A percentile compares a stretch with the other conserved stretches of the same genome.
phyloP scores from a whole-genome alignment of 1,140 invertebrate genomes.

The Panulirus ornatus region DNA sequence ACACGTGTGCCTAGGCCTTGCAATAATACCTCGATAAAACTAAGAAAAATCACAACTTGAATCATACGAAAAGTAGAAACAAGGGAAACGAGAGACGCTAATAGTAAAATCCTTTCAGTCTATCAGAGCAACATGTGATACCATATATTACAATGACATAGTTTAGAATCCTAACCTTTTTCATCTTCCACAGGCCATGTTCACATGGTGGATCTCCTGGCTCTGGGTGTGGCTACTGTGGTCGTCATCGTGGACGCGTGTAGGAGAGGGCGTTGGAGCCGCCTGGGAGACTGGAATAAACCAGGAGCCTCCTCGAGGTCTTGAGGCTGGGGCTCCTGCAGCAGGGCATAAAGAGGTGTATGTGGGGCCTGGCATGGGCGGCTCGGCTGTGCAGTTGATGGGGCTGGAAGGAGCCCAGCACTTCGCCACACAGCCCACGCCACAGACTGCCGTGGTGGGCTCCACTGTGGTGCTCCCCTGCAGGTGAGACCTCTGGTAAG shows the following conservation, averaged over 20 bases:
- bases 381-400: constrained; percentile 28
- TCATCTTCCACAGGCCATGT: constrained; percentile 29
- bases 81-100: too few relatives aligned
- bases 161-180: too few relatives aligned
- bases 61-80: too few relatives aligned
- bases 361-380: constrained; percentile 54
- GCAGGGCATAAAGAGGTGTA: constrained; percentile 5
- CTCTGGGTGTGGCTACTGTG: constrained; percentile 39
- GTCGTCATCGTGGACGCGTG: not conserved
- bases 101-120: too few relatives aligned
- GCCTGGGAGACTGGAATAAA: constrained; percentile 11
- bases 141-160: too few relatives aligned
- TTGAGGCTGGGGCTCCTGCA: not conserved
- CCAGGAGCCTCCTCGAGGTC: not conserved
- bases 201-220: constrained; percentile 57
- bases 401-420: constrained; percentile 24
- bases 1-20: too few relatives aligned
- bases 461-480: constrained; percentile 60
- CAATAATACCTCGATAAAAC: too few relatives aligned
- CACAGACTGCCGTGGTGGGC: constrained; percentile 58
- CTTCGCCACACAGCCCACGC: constrained; percentile 60
- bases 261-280: not conserved
- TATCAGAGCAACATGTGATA: too few relatives aligned
- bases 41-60: too few relatives aligned
- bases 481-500: constrained; percentile 41